A percentile compares a stretch with the other conserved stretches of the same genome.
phyloP scores from a whole-genome alignment of 1,140 invertebrate genomes.

The Patella vulgata region DNA sequence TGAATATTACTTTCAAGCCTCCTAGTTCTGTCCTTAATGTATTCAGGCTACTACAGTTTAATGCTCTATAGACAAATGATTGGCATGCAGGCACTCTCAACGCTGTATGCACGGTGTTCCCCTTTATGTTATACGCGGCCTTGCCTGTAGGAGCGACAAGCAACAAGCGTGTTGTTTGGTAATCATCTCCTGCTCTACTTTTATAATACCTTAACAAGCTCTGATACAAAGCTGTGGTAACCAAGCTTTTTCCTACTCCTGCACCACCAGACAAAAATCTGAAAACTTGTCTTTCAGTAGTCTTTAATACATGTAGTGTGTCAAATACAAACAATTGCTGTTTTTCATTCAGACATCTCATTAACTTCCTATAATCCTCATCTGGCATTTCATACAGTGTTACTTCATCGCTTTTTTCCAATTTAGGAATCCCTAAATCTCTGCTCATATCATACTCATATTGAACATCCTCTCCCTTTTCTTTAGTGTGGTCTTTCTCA shows the following conservation, averaged over 20 bases:
- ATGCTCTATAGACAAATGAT: slow-evolving; percentile 27
- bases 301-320: slow-evolving; percentile 20
- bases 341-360: too few species aligned
- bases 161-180: slow-evolving; percentile 23
- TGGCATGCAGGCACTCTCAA: slow-evolving; percentile 34
- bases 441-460: too few species aligned
- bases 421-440: slow-evolving; percentile 4
- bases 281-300: neutral
- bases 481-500: slow-evolving; percentile 9
- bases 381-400: too few species aligned
- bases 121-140: slow-evolving; percentile 39
- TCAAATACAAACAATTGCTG: slow-evolving; percentile 3
- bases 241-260: slow-evolving; percentile 38
- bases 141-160: slow-evolving; percentile 41
- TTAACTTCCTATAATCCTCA: too few species aligned
- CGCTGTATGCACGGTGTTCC: too few species aligned
- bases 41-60: slow-evolving; percentile 31
- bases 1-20: slow-evolving; percentile 21
- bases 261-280: slow-evolving; percentile 37
- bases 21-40: slow-evolving; percentile 13
- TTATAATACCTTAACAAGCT: slow-evolving; percentile 20
- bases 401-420: too few species aligned
- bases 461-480: slow-evolving; percentile 16
- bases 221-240: slow-evolving; percentile 30
- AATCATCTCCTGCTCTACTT: slow-evolving; percentile 18